A percentile compares a stretch with the other conserved stretches of the same genome.
phyloP scores from a whole-genome alignment of 2,113 vertebrate genomes.

The Albula glossodonta region DNA sequence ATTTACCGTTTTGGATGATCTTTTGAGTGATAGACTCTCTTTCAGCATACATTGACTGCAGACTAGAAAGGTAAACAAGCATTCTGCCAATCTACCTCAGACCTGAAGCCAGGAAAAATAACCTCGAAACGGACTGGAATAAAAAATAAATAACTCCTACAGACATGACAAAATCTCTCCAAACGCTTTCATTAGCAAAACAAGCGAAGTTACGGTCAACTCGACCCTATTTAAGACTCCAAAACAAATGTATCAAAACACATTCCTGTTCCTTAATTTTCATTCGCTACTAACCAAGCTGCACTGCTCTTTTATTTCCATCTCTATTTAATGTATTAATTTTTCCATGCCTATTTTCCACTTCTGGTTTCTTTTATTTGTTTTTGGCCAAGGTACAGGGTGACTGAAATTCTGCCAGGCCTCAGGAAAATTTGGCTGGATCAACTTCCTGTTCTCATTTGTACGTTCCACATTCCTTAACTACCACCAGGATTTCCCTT shows the following conservation, averaged over 20 bases:
- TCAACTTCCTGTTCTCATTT: background rate
- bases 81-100: background rate
- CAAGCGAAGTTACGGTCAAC: background rate
- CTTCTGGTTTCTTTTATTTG: background rate
- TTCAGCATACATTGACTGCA: background rate
- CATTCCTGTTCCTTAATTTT: background rate
- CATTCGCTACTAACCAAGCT: background rate
- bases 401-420: background rate
- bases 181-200: background rate
- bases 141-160: background rate
- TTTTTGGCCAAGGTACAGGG: background rate
- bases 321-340: background rate
- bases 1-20: too few relatives aligned
- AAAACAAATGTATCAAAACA: background rate
- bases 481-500: background rate
- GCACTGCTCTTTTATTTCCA: background rate
- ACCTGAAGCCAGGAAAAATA: background rate
- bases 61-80: background rate
- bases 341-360: background rate
- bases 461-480: background rate
- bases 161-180: background rate
- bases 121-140: background rate
- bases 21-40: too few relatives aligned
- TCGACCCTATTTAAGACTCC: background rate
- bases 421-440: background rate